Evolutionary conservation across 2,888 invertebrate species (phyloP).

Genomic region (Leptinotarsa juncta): DNA sequence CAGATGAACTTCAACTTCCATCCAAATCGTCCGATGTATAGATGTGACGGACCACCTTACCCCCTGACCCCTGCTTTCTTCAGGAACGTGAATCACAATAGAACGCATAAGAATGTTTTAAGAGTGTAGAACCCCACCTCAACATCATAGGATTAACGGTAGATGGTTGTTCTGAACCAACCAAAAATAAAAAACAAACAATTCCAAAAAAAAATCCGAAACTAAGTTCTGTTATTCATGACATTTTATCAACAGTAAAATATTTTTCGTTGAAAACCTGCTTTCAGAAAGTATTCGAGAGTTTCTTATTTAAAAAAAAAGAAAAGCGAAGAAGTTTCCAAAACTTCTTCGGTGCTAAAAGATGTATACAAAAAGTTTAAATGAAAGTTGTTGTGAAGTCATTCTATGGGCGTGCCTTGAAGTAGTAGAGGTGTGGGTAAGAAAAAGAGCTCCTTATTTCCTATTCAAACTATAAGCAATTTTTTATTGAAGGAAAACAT

Average conservation of each 20-base stretch:
- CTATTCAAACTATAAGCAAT: slow-evolving; percentile 60
- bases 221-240: slow-evolving; percentile 28
- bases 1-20: slow-evolving; percentile 63
- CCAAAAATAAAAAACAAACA: slow-evolving; percentile 12
- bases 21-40: slow-evolving; percentile 59
- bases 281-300: slow-evolving; percentile 46
- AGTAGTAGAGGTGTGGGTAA: slow-evolving; percentile 27
- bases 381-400: slow-evolving; percentile 31
- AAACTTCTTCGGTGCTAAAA: slow-evolving; percentile 43
- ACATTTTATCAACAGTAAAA: slow-evolving; percentile 11
- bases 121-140: slow-evolving; percentile 57
- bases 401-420: slow-evolving; percentile 50
- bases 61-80: slow-evolving; percentile 60
- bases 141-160: slow-evolving; percentile 44
- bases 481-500: slow-evolving; percentile 22
- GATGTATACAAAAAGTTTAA: slow-evolving; percentile 30
- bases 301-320: slow-evolving; percentile 48
- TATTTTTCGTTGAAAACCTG: slow-evolving; percentile 26
- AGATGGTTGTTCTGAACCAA: slow-evolving; percentile 39
- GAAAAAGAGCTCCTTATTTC: slow-evolving; percentile 25
- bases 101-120: slow-evolving; percentile 62
- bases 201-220: slow-evolving; percentile 13
- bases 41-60: slow-evolving; percentile 61
- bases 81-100: slow-evolving; percentile 62
- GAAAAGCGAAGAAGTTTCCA: slow-evolving; percentile 42